These are phyloP conservation scores for Aphidius colemani DNA, from an alignment of 2,888 invertebrate species.

Conservation along the genomic window DNA sequence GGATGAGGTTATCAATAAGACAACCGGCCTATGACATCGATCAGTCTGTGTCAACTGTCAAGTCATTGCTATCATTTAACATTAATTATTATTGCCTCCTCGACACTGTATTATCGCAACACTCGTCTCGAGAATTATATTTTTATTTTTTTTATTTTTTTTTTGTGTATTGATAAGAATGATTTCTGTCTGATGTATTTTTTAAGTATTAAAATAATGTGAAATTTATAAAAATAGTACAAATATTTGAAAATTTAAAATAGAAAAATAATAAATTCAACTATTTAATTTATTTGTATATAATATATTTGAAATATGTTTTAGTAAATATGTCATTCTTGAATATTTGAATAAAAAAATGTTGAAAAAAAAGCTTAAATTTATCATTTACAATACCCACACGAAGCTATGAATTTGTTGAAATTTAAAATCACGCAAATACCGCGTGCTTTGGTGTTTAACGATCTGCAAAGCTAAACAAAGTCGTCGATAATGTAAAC, in stretches of 20 bases:
- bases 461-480: conserved; percentile 24
- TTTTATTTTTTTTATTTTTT: too few species aligned
- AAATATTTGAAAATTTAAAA: background rate
- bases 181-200: background rate
- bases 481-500: conserved; percentile 23
- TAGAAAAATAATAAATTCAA: background rate
- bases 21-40: conserved; percentile 59
- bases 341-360: background rate
- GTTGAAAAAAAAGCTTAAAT: background rate
- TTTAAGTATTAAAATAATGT: too few species aligned
- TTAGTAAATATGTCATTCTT: too few species aligned
- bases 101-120: conserved; percentile 47
- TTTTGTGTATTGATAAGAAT: too few species aligned
- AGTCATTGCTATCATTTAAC: conserved; percentile 52
- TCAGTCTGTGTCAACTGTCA: conserved; percentile 57
- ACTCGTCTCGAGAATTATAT: too few species aligned
- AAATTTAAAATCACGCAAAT: conserved; percentile 5
- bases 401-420: background rate
- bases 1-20: conserved; percentile 53
- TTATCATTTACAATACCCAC: background rate
- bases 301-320: too few species aligned
- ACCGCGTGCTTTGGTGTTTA: conserved; percentile 10
- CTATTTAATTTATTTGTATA: too few species aligned
- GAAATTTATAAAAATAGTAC: too few species aligned
- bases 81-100: conserved; percentile 60